A percentile compares a stretch with the other conserved stretches of the same genome.
Conservation (phyloP, 2,888 invertebrate species). For the Tromatobia lineatoria region DNA sequence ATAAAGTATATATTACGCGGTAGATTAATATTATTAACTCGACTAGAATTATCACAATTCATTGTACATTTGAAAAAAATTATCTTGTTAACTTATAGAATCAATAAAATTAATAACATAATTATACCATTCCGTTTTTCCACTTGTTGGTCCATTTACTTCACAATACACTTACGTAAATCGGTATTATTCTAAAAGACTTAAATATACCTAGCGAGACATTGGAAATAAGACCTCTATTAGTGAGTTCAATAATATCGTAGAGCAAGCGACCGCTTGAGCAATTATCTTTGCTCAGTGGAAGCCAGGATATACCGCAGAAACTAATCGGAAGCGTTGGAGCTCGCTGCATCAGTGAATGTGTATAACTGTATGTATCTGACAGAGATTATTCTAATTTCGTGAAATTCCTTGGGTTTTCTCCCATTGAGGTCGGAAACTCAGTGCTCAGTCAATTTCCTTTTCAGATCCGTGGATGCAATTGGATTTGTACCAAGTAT, state of each 20-base stretch:
- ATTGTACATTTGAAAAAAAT: too few species aligned
- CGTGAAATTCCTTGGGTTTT: conserved; percentile 17
- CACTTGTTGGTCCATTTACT: too few species aligned
- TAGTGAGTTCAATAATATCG: conserved; percentile 34
- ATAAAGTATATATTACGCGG: too few species aligned
- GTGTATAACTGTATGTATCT: conserved; percentile 7
- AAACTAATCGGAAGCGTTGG: conserved; percentile 60
- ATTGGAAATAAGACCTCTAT: conserved; percentile 1
- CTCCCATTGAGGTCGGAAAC: conserved; percentile 23
- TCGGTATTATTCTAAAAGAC: neutral
- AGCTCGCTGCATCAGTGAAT: neutral
- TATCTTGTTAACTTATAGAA: too few species aligned
- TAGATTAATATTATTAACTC: too few species aligned
- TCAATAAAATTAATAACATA: too few species aligned
- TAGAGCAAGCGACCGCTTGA: conserved; percentile 32
- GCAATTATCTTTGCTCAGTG: conserved; percentile 42
- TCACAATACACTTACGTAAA: neutral
- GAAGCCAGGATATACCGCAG: conserved; percentile 41
- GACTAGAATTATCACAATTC: too few species aligned
- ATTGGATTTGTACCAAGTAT: neutral
- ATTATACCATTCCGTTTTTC: too few species aligned
- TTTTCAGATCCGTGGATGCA: neutral
- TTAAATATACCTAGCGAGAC: neutral
- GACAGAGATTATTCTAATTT: conserved; percentile 52
- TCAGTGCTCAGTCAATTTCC: conserved; percentile 48